A percentile compares a stretch with the other conserved stretches of the same genome.
Conservation (phyloP, 2,888 invertebrate genomes). For the Drosophila glabriapex region DNA sequence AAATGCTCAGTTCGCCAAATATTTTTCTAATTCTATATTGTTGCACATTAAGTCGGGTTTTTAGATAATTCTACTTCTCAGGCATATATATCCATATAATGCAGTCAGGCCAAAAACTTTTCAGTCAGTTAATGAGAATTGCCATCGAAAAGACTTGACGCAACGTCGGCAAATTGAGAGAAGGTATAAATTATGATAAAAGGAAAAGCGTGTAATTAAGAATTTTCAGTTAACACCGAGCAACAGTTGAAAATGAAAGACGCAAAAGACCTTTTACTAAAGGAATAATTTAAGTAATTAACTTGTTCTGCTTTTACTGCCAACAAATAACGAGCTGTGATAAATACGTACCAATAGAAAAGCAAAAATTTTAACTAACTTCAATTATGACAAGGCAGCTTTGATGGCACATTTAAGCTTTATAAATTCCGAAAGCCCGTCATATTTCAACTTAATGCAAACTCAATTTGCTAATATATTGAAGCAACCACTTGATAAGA, state of each 20-base stretch:
- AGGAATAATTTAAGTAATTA: neutral
- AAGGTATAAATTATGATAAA: constrained; percentile 41
- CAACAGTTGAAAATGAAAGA: constrained; percentile 9
- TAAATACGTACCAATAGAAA: neutral
- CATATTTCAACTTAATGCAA: neutral
- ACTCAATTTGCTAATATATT: neutral
- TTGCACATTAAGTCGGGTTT: constrained; percentile 46
- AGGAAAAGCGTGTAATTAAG: neutral
- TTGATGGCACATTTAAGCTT: neutral
- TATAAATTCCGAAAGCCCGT: neutral
- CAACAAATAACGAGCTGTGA: neutral
- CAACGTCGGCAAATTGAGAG: constrained; percentile 27
- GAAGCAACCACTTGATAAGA: neutral
- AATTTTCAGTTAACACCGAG: neutral
- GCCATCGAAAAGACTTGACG: constrained; percentile 39
- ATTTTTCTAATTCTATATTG: constrained; percentile 29
- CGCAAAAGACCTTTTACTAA: neutral
- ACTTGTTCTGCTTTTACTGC: neutral
- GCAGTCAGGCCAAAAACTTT: constrained; percentile 32
- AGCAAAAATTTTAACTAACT: too few relatives aligned
- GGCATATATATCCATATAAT: neutral
- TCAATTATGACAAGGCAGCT: neutral
- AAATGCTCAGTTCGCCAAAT: constrained; percentile 37
- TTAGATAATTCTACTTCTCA: constrained; percentile 18
- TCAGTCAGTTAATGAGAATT: constrained; percentile 61